phyloP scores from a whole-genome alignment of 2,113 vertebrate genomes.

The Gambusia affinis region DNA sequence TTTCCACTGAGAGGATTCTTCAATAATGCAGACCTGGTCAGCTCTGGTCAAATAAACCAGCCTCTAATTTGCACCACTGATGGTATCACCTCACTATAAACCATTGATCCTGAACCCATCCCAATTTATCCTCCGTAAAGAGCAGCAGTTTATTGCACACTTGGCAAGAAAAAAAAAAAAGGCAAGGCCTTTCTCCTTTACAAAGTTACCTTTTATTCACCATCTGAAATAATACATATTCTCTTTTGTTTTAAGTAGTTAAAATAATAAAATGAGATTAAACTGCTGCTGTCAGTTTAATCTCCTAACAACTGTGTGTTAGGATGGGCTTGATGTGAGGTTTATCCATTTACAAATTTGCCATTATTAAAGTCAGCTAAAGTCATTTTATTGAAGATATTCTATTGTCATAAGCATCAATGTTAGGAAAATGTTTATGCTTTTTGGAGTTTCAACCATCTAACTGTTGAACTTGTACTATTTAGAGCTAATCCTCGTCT shows the following conservation, averaged over 20 bases:
- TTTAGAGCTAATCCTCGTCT: too few species aligned
- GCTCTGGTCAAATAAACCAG: conserved; percentile 34
- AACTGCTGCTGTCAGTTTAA: background rate
- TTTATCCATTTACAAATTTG: too few species aligned
- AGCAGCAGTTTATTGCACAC: conserved; percentile 21
- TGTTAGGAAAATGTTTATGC: too few species aligned
- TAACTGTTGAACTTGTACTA: too few species aligned
- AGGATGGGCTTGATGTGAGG: background rate
- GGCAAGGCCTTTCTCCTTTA: background rate
- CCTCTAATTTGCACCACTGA: conserved; percentile 17
- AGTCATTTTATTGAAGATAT: too few species aligned
- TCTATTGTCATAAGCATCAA: too few species aligned
- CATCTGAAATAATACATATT: background rate
- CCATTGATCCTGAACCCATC: conserved; percentile 38
- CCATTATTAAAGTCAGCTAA: too few species aligned
- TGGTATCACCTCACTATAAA: conserved; percentile 26
- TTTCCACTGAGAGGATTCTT: conserved; percentile 53
- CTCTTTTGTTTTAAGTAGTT: background rate
- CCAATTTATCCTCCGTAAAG: conserved; percentile 24
- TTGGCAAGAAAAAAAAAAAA: background rate
- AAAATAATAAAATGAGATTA: background rate
- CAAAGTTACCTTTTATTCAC: background rate
- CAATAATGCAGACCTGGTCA: conserved; percentile 49
- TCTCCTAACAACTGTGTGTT: background rate
- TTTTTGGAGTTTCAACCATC: too few species aligned